Evolutionary conservation across 2,888 invertebrate genomes (phyloP), one percentile per base, ranked within the genome.

Genomic region (Cataglyphis albicans): DNA sequence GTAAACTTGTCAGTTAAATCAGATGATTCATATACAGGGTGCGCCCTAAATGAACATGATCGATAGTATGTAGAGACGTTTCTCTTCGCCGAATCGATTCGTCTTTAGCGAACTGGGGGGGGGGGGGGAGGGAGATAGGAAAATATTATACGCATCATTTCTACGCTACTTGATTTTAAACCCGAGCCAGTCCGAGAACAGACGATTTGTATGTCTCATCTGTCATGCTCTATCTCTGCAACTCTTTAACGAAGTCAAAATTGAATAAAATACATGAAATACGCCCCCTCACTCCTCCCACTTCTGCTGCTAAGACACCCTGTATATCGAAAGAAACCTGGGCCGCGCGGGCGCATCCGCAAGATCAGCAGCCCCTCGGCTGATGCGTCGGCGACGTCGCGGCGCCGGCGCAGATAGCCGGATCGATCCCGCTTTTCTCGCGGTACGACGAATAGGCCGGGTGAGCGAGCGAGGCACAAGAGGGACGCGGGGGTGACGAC

Each of bases 391-490:
- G 86, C 89, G 90, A 88, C 91, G 92, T 92, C 90, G 90, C 91
- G 91, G 93, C 94, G 94, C 93, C 94, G 93, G 94, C 94, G 94
- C 94, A 92, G 83, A 91, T 68, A 29, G 68, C 83, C 85, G 92
- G 92, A 94, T 94, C 94, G 92, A 94, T 94, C 90, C 21, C 65
- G 64, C 61, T 84, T 64, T 72, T 21, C 70, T 59, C 55, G 29
- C 52, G 5, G 5, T 55, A 75, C 72, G 41, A 44, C 59, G 74
- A 6, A 0, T n/a, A 41, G 70, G 81, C 21, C 48, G 48, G 35
- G 44, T 59, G 81, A n/a, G 10, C 25, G 41, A 48, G 44, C 18
- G 52, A 64, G 64, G 55, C 38, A 21, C 35, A 35, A 52, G 65
- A 32, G 72, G 68, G 61, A 29, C 38, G 63, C 32, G 59, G n/a